Base-by-base conservation (phyloP, 2,888 invertebrate genomes). In the Himalopsyche anomala region DNA sequence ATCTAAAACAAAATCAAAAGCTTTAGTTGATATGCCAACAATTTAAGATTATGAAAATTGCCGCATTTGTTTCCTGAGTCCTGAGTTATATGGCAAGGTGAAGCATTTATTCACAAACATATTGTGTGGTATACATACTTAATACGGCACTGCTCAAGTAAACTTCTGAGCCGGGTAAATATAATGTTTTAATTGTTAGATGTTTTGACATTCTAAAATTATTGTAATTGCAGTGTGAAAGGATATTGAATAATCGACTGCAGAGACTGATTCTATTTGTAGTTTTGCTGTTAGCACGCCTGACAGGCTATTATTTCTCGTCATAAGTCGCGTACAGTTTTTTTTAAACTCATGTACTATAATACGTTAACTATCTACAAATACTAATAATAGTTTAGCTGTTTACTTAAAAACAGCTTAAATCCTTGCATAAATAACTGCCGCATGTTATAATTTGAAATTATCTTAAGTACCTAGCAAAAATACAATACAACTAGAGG, bases 221-320 rank as follows among this genome's bases (percentile, higher is more conserved):
- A 88, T 88, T 85, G 83, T 85, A 83, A 88, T 88, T 54, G 85
- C 85, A 55, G 81, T 85, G 88, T 83, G 85, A 84, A 80, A 81
- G 84, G 87, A 86, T 88, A 88, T 87, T 88, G 88, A 88, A 88
- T 87, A 85, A 88, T 88, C 87, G 79, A 83, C 85, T 38, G 85
- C 82, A 82, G 74, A 81, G 84, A 28, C 84, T 28, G 81, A 36
- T 56, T 86, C 86, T 86, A 86, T 86, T 84, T 74, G 82, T 40
- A 84, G 82, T 84, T 79, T 28, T 51, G 45, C 82, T 36, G 81
- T 86, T 84, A 45, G 79, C 56, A 80, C 84, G 86, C 45, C 81
- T 84, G 38, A 42, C 84, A 17, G 56, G 40, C 55, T 40, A 80
- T 80, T 80, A 40, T 80, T 80, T 80, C 19, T 62, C 19, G 28